Base-by-base conservation (phyloP, 2,797 vertebrate species). In the Lacerta bilineata region DNA sequence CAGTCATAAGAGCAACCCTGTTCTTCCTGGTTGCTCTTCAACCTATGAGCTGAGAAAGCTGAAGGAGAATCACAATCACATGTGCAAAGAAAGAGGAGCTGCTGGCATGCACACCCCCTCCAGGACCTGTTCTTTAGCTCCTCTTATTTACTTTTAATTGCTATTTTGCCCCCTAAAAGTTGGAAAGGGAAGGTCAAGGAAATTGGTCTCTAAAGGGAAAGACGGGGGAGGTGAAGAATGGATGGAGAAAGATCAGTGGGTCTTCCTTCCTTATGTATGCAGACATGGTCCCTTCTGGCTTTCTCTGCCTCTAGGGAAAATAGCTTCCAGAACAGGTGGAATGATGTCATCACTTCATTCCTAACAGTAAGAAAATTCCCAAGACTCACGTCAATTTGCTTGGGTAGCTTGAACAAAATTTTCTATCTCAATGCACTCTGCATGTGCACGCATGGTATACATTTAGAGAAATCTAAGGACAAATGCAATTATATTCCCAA, bases 401-500 rank as follows among this genome's bases (percentile, higher is more conserved):
- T 43, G 82, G 20, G 43, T 72, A 78, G 15, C 27, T 59, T 23
- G 64, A 77, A 59, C 64, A 69, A 66, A 46, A 69, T 77, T 77
- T 33, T 76, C 33, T 77, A 18, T 78, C 50, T n/a, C 66, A 71
- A 41, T 59, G 46, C 74, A 77, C 33, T 66, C 39, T 78, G 33
- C 20, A 39, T 86, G 20, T 64, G 39, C 20, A 43, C n/a, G 8
- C 10, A 15, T 77, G 43, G 68, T 83, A 72, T n/a, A 50, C 50
- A 69, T 77, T 64, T 43, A 78, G 29, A 77, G 39, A 64, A 50
- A 64, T 9, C 18, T 2, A 59, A 84, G 20, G 78, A 79, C 61
- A 86, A 46, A 36, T 69, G 41, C 74, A 77, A 68, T 85, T 77
- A 46, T 72, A 85, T 85, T 77, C 59, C 84, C 59, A 66, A 15